Evolutionary conservation across 1,140 invertebrate species (phyloP).

Genomic region (Aporrectodea caliginosa): DNA sequence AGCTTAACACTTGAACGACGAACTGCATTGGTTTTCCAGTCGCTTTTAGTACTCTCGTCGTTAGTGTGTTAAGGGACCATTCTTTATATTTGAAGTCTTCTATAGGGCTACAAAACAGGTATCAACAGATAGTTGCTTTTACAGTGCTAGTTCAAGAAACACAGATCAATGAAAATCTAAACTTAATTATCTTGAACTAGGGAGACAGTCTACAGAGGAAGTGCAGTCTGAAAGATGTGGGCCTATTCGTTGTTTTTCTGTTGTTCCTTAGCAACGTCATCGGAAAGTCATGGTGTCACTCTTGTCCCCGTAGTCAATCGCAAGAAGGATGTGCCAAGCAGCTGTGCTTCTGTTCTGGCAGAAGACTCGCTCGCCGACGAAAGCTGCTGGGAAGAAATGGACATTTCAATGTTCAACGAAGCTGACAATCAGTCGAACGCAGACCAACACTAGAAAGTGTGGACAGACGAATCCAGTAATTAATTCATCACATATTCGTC

Average conservation of each 20-base stretch:
- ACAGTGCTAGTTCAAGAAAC: not conserved
- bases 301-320: not conserved
- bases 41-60: no score
- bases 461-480: no score
- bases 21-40: no score
- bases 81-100: no score
- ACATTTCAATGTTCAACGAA: not conserved
- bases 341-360: not conserved
- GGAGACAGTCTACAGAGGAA: not conserved
- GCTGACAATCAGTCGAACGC: no score
- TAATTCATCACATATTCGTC: no score
- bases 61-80: no score
- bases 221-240: not conserved
- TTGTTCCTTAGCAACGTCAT: not conserved
- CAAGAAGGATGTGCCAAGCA: not conserved
- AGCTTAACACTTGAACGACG: no score
- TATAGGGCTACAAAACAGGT: not conserved
- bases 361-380: not conserved
- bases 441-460: no score
- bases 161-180: not conserved
- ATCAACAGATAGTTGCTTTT: not conserved
- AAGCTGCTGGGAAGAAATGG: not conserved
- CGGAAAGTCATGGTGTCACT: not conserved
- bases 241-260: not conserved
- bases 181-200: not conserved